phyloP scores from a whole-genome alignment of 2,113 vertebrate species.

The Aplodontia rufa region DNA sequence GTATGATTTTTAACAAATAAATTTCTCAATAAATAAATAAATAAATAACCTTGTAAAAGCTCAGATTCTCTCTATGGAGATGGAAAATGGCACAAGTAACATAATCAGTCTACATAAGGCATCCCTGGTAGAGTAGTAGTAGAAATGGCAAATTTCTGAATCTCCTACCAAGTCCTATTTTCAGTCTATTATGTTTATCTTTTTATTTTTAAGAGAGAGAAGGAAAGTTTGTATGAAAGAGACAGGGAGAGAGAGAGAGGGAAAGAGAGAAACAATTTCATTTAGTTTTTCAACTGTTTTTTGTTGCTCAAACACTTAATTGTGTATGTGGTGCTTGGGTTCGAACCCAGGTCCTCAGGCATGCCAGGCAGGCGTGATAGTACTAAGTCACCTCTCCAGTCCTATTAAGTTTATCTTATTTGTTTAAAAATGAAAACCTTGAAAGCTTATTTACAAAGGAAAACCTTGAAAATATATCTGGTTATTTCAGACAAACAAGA shows the following conservation, averaged over 20 bases:
- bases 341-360: too few relatives aligned
- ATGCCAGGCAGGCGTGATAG: too few relatives aligned
- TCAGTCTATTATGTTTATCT: background rate
- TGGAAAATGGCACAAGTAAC: background rate
- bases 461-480: background rate
- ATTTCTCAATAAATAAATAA: too few relatives aligned
- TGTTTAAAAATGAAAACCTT: background rate
- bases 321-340: too few relatives aligned
- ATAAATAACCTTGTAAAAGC: background rate
- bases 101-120: background rate
- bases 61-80: background rate
- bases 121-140: too few relatives aligned
- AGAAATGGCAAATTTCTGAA: background rate
- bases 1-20: too few relatives aligned
- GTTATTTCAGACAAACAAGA: slow-evolving; percentile 11
- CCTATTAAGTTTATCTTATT: background rate
- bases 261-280: too few relatives aligned
- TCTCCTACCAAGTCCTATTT: background rate
- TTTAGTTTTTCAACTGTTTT: too few relatives aligned
- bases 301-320: too few relatives aligned
- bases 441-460: background rate
- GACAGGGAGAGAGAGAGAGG: too few relatives aligned
- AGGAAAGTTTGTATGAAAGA: too few relatives aligned
- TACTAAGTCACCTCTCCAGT: background rate
- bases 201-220: too few relatives aligned